A percentile compares a stretch with the other conserved stretches of the same genome.
Evolutionary conservation across 2,888 invertebrate species (phyloP).

Genomic region (Sceliomorpha sp.): DNA sequence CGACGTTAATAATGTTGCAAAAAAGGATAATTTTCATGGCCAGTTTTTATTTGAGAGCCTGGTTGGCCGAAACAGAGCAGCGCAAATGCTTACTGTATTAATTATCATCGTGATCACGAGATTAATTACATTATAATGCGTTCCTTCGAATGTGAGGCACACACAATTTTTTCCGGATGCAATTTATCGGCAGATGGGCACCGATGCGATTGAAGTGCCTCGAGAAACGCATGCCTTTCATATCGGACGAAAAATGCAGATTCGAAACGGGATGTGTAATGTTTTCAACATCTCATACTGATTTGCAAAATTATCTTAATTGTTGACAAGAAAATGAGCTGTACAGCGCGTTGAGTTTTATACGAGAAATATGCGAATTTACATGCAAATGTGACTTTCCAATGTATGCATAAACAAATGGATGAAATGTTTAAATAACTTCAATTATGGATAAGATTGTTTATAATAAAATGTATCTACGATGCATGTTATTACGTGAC

Average conservation of each 20-base stretch:
- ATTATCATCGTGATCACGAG: conserved; percentile 52
- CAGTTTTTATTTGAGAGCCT: conserved; percentile 17
- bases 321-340: too few species aligned
- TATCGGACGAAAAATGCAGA: conserved; percentile 49
- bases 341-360: too few species aligned
- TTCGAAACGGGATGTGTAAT: conserved; percentile 35
- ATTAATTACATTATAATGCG: conserved; percentile 56
- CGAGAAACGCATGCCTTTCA: conserved; percentile 36
- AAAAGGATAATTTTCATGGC: too few species aligned
- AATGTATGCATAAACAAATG: too few species aligned
- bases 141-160: conserved; percentile 42
- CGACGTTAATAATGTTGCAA: too few species aligned
- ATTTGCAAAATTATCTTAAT: conserved; percentile 25
- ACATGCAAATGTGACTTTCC: too few species aligned
- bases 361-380: too few species aligned
- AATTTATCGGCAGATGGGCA: conserved; percentile 58
- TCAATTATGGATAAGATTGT: too few species aligned
- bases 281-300: conserved; percentile 14
- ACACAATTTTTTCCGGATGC: conserved; percentile 51
- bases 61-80: conserved; percentile 45
- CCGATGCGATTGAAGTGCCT: conserved; percentile 48
- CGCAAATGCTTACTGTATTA: conserved; percentile 43
- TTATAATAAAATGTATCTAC: too few species aligned
- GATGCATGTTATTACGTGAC: too few species aligned
- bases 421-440: too few species aligned